A percentile compares a stretch with the other conserved stretches of the same genome.
Conservation (phyloP, 2,113 vertebrate genomes). For the Carettochelys insculpta region DNA sequence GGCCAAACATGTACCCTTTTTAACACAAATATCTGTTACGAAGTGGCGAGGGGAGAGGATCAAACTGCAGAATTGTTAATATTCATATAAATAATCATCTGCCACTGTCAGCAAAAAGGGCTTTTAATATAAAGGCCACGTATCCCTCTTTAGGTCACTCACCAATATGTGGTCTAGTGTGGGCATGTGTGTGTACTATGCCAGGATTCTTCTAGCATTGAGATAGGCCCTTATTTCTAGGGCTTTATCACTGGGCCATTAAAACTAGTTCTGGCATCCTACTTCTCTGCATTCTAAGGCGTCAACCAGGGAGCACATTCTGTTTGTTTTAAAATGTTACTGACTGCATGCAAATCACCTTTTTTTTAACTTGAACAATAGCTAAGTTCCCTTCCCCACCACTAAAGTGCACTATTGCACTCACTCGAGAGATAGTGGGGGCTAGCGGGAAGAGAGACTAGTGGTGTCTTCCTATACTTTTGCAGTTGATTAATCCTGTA, state of each 20-base stretch:
- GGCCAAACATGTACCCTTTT: neutral
- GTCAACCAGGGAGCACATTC: constrained; percentile 17
- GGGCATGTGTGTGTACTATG: constrained; percentile 20
- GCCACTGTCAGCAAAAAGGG: constrained; percentile 63
- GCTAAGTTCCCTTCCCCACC: neutral
- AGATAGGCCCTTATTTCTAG: constrained; percentile 60
- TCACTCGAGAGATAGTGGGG: neutral
- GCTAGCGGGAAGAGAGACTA: neutral
- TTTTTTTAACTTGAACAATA: neutral
- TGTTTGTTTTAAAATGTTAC: neutral
- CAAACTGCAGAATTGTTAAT: constrained; percentile 16
- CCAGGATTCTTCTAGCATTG: constrained; percentile 9
- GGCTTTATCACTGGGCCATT: constrained; percentile 8
- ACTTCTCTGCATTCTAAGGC: constrained; percentile 9
- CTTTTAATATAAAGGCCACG: constrained; percentile 29
- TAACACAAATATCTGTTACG: neutral
- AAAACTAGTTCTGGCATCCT: constrained; percentile 28
- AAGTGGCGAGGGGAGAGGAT: constrained; percentile 17
- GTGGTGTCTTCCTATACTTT: neutral
- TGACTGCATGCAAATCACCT: neutral
- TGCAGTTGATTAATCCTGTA: neutral
- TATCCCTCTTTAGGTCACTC: constrained; percentile 17
- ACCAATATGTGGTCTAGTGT: neutral
- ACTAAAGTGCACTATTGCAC: neutral
- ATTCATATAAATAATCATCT: constrained; percentile 50